A percentile compares a stretch with the other conserved stretches of the same genome.
phyloP scores from a whole-genome alignment of 2,888 invertebrate species.

The Agrochola circellaris region DNA sequence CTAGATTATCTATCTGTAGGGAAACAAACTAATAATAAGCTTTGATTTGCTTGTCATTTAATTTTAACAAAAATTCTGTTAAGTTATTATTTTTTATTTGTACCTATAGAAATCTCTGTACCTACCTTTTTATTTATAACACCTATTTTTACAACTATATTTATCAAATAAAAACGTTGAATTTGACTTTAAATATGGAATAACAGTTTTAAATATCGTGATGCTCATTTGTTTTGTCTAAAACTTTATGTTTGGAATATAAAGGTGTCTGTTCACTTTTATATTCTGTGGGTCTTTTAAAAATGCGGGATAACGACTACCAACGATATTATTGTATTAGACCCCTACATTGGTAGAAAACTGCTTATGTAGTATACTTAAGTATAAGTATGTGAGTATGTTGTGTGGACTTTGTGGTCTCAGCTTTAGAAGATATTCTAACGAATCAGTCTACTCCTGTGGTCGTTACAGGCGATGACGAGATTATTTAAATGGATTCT shows the following conservation, averaged over 20 bases:
- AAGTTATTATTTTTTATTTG: too few species aligned
- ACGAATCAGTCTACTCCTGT: slow-evolving; percentile 7
- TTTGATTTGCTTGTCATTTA: too few species aligned
- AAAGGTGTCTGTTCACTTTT: slow-evolving; percentile 14
- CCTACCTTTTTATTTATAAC: too few species aligned
- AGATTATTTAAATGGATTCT: slow-evolving; percentile 15
- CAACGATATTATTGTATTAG: slow-evolving; percentile 26
- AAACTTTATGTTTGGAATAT: slow-evolving; percentile 12
- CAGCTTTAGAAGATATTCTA: not conserved
- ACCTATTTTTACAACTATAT: too few species aligned
- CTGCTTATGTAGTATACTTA: not conserved
- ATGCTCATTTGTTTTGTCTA: slow-evolving; percentile 13
- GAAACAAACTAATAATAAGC: not conserved
- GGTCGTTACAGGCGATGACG: not conserved
- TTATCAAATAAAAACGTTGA: not conserved
- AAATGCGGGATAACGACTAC: slow-evolving; percentile 60
- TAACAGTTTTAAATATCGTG: not conserved
- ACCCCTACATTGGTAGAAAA: slow-evolving; percentile 19
- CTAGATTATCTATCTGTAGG: not conserved
- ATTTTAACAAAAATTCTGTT: too few species aligned
- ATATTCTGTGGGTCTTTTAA: slow-evolving; percentile 11
- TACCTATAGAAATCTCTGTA: too few species aligned
- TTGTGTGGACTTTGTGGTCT: not conserved
- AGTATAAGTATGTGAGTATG: not conserved
- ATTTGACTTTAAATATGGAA: not conserved